These are phyloP conservation scores for Oriolus oriolus DNA, from an alignment of 2,113 vertebrate genomes.

Conservation along the genomic window DNA sequence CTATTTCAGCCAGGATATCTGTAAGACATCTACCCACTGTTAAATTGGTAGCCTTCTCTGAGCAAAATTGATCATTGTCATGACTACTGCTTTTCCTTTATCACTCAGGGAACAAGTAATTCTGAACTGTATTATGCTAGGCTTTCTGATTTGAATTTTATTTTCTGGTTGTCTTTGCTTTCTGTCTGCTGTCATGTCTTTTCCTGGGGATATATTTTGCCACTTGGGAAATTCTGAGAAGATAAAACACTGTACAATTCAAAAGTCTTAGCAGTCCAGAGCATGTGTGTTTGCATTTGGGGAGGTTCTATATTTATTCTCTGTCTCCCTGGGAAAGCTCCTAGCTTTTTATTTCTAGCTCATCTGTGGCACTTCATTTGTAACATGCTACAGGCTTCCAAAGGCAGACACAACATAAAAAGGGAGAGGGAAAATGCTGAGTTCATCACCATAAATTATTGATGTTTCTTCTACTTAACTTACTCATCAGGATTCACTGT, in stretches of 20 bases:
- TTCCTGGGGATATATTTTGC: constrained; percentile 36
- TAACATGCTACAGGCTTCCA: constrained; percentile 29
- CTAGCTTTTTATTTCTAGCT: constrained; percentile 25
- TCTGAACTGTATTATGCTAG: background rate
- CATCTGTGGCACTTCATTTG: constrained; percentile 40
- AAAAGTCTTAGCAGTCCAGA: constrained; percentile 46
- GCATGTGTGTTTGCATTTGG: constrained; percentile 30
- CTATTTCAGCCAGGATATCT: background rate
- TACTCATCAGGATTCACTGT: constrained; percentile 63
- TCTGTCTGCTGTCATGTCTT: background rate
- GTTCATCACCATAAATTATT: constrained; percentile 67
- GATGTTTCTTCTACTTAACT: constrained; percentile 54
- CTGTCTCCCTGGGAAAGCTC: constrained; percentile 46
- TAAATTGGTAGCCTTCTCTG: background rate
- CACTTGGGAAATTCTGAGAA: constrained; percentile 31
- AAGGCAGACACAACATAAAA: constrained; percentile 41
- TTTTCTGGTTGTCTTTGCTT: constrained; percentile 31
- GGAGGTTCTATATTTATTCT: constrained; percentile 47
- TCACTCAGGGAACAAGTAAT: background rate
- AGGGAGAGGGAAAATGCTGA: constrained; percentile 42
- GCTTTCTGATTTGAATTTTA: constrained; percentile 38
- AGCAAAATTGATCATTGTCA: constrained; percentile 15
- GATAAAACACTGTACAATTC: background rate
- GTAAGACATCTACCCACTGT: background rate
- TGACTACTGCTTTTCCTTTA: constrained; percentile 1